phyloP scores from a whole-genome alignment of 2,113 vertebrate genomes.

The Athene noctua region DNA sequence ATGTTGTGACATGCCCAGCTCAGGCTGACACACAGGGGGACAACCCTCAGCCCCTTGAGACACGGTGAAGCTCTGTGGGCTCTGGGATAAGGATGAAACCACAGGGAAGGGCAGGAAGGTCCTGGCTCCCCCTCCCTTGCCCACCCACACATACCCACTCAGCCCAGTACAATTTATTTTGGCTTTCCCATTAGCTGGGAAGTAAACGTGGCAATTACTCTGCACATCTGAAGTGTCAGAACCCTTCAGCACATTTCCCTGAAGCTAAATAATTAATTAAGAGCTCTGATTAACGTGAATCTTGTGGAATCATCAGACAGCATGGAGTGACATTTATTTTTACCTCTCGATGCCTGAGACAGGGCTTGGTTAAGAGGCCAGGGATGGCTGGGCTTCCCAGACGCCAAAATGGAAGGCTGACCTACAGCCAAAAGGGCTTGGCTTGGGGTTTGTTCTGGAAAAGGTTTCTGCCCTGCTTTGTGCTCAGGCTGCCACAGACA shows the following conservation, averaged over 20 bases:
- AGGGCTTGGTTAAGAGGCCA: not conserved
- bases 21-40: not conserved
- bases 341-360: not conserved
- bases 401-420: not conserved
- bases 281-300: not conserved
- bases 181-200: not conserved
- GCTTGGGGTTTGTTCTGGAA: not conserved
- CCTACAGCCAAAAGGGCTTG: not conserved
- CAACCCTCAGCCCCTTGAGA: not conserved
- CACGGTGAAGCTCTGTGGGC: not conserved
- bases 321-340: not conserved
- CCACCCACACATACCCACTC: not conserved
- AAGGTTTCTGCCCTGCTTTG: not conserved
- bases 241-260: not conserved
- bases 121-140: not conserved
- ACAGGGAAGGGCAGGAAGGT: not conserved
- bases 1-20: not conserved
- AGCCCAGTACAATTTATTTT: not conserved
- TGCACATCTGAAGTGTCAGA: not conserved
- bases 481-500: not conserved
- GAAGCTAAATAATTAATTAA: conserved; percentile 43
- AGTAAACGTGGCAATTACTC: not conserved
- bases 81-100: not conserved
- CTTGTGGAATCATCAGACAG: not conserved
- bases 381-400: not conserved